Percentiles rank a stretch among this genome's conserved stretches.
Evolutionary conservation across 1,140 invertebrate species (phyloP).

Genomic region (Copidosoma floridanum): DNA sequence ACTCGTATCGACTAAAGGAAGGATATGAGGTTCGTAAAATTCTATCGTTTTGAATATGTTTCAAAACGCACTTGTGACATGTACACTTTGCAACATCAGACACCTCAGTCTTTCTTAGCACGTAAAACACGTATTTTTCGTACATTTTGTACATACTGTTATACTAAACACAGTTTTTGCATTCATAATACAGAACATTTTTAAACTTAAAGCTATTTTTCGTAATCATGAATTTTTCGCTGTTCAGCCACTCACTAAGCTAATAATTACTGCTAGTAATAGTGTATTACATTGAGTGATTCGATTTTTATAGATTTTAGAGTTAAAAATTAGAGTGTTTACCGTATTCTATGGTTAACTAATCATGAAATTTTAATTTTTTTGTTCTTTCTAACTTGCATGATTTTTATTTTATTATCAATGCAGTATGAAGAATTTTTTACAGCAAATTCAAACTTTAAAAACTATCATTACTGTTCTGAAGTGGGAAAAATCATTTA

Average conservation of each 20-base stretch:
- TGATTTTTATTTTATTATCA: no score
- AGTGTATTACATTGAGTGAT: slow-evolving; percentile 13
- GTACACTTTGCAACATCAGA: neutral
- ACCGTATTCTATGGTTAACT: no score
- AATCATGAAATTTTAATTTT: no score
- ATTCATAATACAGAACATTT: no score
- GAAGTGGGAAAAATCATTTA: no score
- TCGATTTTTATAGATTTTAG: slow-evolving; percentile 1
- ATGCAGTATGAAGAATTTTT: no score
- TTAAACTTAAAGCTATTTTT: slow-evolving; percentile 7
- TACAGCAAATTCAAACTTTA: no score
- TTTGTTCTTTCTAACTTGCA: no score
- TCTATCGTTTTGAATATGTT: slow-evolving; percentile 30
- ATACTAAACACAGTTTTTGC: slow-evolving; percentile 15
- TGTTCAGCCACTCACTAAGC: neutral
- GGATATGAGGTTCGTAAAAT: slow-evolving; percentile 72
- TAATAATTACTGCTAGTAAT: no score
- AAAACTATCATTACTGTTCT: no score
- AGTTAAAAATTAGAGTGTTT: no score
- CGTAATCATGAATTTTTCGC: neutral
- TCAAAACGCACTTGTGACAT: neutral
- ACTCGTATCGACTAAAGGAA: slow-evolving; percentile 57
- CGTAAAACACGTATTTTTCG: slow-evolving; percentile 1
- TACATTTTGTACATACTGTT: neutral
- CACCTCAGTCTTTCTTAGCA: slow-evolving; percentile 14